Evolutionary conservation across 2,113 vertebrate genomes (phyloP).

Genomic region (Synchiropus splendidus): DNA sequence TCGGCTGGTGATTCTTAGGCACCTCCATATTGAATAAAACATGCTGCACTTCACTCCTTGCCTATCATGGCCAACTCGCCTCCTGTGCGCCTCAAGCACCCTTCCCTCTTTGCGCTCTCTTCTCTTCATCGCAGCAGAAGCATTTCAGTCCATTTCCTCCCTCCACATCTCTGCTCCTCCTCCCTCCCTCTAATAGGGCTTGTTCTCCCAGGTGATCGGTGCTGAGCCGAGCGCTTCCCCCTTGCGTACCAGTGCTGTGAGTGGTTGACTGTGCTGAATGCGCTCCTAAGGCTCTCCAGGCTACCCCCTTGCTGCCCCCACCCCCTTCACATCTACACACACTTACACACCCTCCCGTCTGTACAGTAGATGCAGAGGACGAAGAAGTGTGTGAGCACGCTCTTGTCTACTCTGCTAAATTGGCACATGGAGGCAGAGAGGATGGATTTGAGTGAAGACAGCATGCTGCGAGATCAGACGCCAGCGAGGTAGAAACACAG

Average conservation of each 20-base stretch:
- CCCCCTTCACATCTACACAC: slow-evolving; percentile 1
- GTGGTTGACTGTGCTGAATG: slow-evolving; percentile 45
- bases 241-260: slow-evolving; percentile 28
- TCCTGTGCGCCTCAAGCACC: slow-evolving; percentile 9
- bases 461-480: slow-evolving; percentile 7
- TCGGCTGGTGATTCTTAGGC: slow-evolving; percentile 24
- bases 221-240: slow-evolving; percentile 27
- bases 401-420: slow-evolving; percentile 32
- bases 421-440: slow-evolving; percentile 14
- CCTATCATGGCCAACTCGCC: slow-evolving; percentile 37
- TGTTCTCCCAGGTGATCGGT: slow-evolving; percentile 53
- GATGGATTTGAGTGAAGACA: slow-evolving; percentile 26
- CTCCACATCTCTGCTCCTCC: slow-evolving; percentile 1
- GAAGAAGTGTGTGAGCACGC: slow-evolving; percentile 42
- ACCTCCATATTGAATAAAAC: slow-evolving; percentile 52
- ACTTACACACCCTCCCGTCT: slow-evolving; percentile 16
- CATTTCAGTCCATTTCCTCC: slow-evolving; percentile 16
- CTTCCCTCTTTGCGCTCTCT: slow-evolving; percentile 11
- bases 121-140: slow-evolving; percentile 26
- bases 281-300: slow-evolving; percentile 44
- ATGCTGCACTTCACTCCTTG: slow-evolving; percentile 35
- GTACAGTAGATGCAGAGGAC: slow-evolving; percentile 37
- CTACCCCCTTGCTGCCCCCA: slow-evolving; percentile 12
- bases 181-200: slow-evolving; percentile 31
- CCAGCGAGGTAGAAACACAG: slow-evolving; percentile 2